Evolutionary conservation across 1,140 invertebrate genomes (phyloP).

Genomic region (Andricus grossulariae): DNA sequence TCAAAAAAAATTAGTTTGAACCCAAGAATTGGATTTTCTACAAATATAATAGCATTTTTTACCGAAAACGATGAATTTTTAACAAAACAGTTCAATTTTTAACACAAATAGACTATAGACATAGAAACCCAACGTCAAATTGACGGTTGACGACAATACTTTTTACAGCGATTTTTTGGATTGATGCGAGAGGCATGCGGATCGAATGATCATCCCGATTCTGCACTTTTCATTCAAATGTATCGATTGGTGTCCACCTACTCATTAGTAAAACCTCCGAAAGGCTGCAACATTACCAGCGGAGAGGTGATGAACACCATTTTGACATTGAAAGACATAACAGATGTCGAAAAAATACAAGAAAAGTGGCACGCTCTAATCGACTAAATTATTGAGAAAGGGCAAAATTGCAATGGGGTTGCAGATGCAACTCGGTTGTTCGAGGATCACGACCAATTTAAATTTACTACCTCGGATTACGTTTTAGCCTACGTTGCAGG

Average conservation of each 20-base stretch:
- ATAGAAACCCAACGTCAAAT: no score
- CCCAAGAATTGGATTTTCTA: no score
- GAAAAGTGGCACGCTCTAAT: no score
- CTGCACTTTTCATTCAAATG: neutral
- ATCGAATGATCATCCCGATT: no score
- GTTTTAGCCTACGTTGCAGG: conserved; percentile 16
- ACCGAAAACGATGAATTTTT: no score
- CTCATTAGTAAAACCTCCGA: neutral
- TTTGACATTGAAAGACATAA: neutral
- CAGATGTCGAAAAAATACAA: no score
- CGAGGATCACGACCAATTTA: conserved; percentile 17
- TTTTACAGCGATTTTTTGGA: conserved; percentile 1
- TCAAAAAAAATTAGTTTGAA: no score
- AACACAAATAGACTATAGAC: no score
- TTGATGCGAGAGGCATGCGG: no score
- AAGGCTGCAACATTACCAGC: neutral
- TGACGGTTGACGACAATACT: no score
- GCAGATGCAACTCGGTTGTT: neutral
- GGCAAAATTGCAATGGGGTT: neutral
- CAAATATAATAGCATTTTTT: no score
- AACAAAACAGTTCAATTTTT: no score
- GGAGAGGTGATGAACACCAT: neutral
- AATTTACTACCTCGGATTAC: conserved; percentile 25
- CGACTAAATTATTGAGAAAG: neutral
- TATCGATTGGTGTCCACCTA: neutral